These are phyloP conservation scores for Glaucopsyche alexis DNA, from an alignment of 2,888 invertebrate species.

Conservation along the genomic window DNA sequence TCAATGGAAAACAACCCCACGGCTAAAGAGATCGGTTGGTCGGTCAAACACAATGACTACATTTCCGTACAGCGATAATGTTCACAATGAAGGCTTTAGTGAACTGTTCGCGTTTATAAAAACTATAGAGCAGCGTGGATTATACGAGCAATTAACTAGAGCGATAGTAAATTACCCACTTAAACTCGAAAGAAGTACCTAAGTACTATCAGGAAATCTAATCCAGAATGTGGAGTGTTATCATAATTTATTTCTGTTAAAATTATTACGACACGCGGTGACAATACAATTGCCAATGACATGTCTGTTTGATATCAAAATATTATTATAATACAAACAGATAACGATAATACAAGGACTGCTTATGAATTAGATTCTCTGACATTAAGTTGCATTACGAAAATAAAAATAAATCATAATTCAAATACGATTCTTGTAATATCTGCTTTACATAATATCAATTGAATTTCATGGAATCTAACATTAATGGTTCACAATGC, in stretches of 20 bases:
- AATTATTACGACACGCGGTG: no score
- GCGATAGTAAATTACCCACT: background rate
- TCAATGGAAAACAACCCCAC: slow-evolving; percentile 35
- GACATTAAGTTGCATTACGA: background rate
- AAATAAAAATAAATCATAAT: slow-evolving; percentile 26
- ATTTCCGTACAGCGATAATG: slow-evolving; percentile 34
- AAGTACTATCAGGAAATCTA: no score
- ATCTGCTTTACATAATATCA: slow-evolving; percentile 42
- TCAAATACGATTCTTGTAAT: slow-evolving; percentile 33
- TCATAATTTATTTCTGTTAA: no score
- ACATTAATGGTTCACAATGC: slow-evolving; percentile 49
- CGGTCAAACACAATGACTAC: slow-evolving; percentile 38
- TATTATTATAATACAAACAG: no score
- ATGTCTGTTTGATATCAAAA: no score
- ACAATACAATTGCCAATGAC: no score
- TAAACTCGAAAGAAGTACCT: background rate
- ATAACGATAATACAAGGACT: no score
- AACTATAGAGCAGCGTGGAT: background rate
- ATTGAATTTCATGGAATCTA: slow-evolving; percentile 46
- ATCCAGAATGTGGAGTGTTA: no score
- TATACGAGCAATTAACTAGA: background rate
- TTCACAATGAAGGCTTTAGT: slow-evolving; percentile 34
- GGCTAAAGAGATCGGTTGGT: slow-evolving; percentile 37
- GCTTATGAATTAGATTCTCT: no score
- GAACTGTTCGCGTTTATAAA: slow-evolving; percentile 21